phyloP scores from a whole-genome alignment of 2,113 vertebrate genomes.

The Hepsetus odoe region DNA sequence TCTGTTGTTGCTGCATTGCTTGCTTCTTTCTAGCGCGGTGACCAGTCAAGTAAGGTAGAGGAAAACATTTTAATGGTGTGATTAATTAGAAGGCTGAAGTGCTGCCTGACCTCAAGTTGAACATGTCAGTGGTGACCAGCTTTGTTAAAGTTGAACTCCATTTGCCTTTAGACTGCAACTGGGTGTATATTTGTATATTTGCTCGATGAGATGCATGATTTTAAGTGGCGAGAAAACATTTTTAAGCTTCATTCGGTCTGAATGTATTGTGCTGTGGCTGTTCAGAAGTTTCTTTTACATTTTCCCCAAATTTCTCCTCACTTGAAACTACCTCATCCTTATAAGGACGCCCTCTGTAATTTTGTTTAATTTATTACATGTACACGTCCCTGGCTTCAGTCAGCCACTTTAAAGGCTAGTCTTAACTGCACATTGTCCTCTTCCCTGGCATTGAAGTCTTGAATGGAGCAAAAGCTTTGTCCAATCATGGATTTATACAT shows the following conservation, averaged over 20 bases:
- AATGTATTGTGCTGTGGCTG: constrained; percentile 15
- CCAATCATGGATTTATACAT: constrained; percentile 75
- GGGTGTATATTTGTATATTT: constrained; percentile 14
- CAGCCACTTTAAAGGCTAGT: constrained; percentile 21
- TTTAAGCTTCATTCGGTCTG: constrained; percentile 6
- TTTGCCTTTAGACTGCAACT: constrained; percentile 26
- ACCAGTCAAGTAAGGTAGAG: constrained; percentile 21
- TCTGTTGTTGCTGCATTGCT: constrained; percentile 16
- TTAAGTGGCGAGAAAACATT: background rate
- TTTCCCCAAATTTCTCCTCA: constrained; percentile 59
- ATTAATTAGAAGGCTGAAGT: constrained; percentile 52
- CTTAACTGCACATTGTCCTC: constrained; percentile 70
- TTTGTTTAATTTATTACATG: constrained; percentile 75
- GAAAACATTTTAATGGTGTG: constrained; percentile 34
- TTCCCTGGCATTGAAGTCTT: constrained; percentile 71
- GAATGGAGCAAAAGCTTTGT: constrained; percentile 70
- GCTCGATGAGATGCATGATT: background rate
- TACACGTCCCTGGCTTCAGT: constrained; percentile 1
- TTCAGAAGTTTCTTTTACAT: constrained; percentile 23
- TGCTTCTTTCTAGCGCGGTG: constrained; percentile 33
- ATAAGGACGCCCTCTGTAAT: constrained; percentile 73
- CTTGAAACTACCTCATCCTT: constrained; percentile 39
- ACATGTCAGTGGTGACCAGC: constrained; percentile 25
- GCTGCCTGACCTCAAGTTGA: constrained; percentile 6
- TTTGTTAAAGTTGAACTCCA: constrained; percentile 32